These are phyloP conservation scores for Calcarius lapponicus DNA, from an alignment of 2,797 vertebrate genomes.

Conservation along the genomic window DNA sequence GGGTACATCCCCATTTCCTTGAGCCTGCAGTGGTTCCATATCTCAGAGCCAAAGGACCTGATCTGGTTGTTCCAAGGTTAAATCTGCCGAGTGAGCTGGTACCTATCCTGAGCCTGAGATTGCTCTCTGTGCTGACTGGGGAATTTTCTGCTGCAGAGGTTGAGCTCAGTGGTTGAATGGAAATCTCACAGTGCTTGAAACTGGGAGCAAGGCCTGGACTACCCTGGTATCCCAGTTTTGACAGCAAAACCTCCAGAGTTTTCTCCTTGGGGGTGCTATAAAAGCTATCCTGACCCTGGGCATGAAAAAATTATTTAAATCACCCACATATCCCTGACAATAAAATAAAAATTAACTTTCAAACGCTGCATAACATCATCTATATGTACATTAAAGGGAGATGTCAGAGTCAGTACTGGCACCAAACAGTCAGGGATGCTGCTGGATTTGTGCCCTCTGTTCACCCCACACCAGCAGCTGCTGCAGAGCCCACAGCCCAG, in stretches of 20 bases:
- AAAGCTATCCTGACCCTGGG: background rate
- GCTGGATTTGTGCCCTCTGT: background rate
- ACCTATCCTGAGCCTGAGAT: accelerated
- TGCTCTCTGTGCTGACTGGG: background rate
- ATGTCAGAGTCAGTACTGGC: background rate
- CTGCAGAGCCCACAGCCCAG: background rate
- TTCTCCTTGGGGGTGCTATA: background rate
- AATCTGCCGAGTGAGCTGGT: background rate
- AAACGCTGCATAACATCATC: background rate
- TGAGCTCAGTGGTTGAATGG: background rate
- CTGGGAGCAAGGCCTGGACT: background rate
- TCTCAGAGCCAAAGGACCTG: background rate
- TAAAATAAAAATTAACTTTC: background rate
- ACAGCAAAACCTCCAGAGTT: background rate
- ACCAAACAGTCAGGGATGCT: background rate
- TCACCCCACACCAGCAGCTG: background rate
- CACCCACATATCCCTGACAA: background rate
- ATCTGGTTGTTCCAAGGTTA: background rate
- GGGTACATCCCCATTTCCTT: background rate
- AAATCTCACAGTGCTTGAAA: background rate
- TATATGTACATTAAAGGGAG: background rate
- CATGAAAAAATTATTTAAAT: background rate
- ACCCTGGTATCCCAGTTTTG: background rate
- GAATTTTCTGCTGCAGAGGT: accelerated
- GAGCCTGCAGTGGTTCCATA: background rate